phyloP scores from a whole-genome alignment of 1,140 invertebrate species.

The Rhizoglyphus robini region DNA sequence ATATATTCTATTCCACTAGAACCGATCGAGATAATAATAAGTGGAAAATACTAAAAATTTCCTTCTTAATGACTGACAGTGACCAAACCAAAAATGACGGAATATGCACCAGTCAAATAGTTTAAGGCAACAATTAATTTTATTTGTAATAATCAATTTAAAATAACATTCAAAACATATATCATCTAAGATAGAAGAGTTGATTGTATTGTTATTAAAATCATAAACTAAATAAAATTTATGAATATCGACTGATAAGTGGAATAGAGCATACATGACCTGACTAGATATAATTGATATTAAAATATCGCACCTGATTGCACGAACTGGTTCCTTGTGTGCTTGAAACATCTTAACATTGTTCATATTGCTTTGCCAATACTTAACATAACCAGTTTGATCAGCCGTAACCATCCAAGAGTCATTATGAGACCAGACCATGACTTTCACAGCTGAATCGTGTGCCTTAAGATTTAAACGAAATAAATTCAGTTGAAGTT shows the following conservation, averaged over 20 bases:
- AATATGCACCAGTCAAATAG: neutral
- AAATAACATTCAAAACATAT: too few relatives aligned
- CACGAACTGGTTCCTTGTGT: conserved; percentile 97
- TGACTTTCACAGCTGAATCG: conserved; percentile 88
- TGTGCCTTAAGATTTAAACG: conserved; percentile 56
- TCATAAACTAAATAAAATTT: too few relatives aligned
- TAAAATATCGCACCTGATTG: conserved; percentile 59
- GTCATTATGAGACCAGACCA: conserved; percentile 99
- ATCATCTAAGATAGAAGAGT: too few relatives aligned
- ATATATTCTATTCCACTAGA: too few relatives aligned
- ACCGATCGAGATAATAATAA: too few relatives aligned
- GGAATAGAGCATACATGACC: too few relatives aligned
- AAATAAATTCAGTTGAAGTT: neutral
- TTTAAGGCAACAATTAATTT: neutral
- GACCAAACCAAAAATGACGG: neutral
- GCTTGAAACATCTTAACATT: conserved; percentile 99
- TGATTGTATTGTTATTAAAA: too few relatives aligned
- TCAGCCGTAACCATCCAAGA: conserved; percentile 99
- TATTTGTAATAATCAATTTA: too few relatives aligned
- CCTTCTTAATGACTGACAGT: too few relatives aligned
- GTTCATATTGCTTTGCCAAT: conserved; percentile 99
- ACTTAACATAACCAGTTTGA: conserved; percentile 96
- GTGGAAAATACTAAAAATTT: too few relatives aligned
- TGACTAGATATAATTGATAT: neutral
- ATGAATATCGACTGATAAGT: too few relatives aligned